These are phyloP conservation scores for Anoplopoma fimbria DNA, from an alignment of 2,113 vertebrate species.

Conservation along the genomic window DNA sequence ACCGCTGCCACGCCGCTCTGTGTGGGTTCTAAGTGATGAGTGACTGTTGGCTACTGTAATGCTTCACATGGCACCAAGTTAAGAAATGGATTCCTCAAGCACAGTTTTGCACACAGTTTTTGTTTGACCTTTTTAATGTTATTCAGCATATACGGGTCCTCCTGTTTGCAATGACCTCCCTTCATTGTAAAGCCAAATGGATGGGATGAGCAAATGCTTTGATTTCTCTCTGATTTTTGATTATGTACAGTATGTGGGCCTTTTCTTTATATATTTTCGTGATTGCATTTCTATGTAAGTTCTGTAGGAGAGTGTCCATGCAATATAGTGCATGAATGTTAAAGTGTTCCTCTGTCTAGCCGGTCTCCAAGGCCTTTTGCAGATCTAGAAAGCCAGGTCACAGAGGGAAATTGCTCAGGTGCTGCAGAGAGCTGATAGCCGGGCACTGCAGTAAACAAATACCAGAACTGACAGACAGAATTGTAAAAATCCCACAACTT, in stretches of 20 bases:
- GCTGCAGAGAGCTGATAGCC: constrained; percentile 40
- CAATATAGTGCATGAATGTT: constrained; percentile 23
- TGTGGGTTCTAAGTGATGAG: constrained; percentile 2
- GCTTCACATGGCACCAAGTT: constrained; percentile 18
- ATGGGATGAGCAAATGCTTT: not conserved
- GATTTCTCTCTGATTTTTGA: not conserved
- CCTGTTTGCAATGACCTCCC: not conserved
- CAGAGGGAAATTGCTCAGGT: constrained; percentile 28
- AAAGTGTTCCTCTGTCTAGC: constrained; percentile 19
- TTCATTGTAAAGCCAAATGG: not conserved
- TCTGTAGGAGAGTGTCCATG: not conserved
- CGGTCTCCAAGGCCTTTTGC: constrained; percentile 19
- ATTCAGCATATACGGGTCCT: too few relatives aligned
- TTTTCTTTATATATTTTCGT: not conserved
- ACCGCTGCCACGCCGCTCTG: not conserved
- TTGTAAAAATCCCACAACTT: constrained; percentile 21
- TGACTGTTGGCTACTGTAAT: not conserved
- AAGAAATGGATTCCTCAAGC: constrained; percentile 19
- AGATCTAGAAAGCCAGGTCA: constrained; percentile 10
- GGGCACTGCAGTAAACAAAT: constrained; percentile 40
- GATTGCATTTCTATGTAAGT: not conserved
- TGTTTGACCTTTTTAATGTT: constrained; percentile 13
- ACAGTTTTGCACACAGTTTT: not conserved
- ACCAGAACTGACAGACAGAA: constrained; percentile 35
- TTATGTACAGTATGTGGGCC: not conserved